Evolutionary conservation across 2,113 vertebrate genomes (phyloP).

Genomic region (Motacilla alba): DNA sequence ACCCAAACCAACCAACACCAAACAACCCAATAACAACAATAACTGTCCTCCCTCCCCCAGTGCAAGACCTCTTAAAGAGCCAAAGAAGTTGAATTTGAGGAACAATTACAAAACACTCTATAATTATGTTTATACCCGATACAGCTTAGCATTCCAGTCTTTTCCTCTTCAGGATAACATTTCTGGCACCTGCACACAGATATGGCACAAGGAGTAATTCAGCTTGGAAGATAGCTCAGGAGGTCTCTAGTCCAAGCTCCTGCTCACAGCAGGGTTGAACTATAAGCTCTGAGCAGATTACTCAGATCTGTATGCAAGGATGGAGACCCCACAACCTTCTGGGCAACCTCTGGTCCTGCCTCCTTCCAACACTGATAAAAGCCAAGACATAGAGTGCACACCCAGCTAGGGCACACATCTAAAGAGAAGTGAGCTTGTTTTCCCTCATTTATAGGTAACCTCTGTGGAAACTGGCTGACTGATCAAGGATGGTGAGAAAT

Average conservation of each 20-base stretch:
- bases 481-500: neutral
- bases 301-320: neutral
- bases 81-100: neutral
- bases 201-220: neutral
- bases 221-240: neutral
- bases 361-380: neutral
- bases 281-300: neutral
- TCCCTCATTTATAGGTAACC: neutral
- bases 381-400: neutral
- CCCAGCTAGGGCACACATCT: accelerated
- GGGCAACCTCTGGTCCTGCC: neutral
- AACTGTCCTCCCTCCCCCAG: neutral
- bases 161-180: neutral
- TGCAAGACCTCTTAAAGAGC: neutral
- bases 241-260: neutral
- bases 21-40: neutral
- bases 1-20: neutral
- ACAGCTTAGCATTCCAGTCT: neutral
- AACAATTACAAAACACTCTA: neutral
- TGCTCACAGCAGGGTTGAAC: neutral
- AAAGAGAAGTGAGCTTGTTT: neutral
- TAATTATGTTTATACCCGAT: neutral
- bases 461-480: neutral
- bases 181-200: neutral
- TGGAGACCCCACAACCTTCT: neutral